Base-by-base conservation (phyloP, 1,140 invertebrate genomes). In the Zaprionus gabonicus region DNA sequence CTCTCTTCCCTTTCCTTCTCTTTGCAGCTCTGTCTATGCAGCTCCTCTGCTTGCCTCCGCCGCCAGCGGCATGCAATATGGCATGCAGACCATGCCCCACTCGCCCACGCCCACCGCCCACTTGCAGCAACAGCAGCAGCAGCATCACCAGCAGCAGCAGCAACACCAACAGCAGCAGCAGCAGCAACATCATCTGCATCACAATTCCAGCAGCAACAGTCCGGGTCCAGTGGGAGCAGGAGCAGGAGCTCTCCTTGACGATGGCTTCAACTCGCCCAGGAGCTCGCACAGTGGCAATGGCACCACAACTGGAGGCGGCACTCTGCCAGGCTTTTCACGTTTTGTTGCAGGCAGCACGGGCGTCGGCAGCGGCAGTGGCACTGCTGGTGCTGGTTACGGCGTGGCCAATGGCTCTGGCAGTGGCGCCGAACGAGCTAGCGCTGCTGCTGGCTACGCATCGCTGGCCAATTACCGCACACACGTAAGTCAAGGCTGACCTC, bases 11-110 rank as follows among this genome's bases (percentile, higher is more conserved):
- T 28, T 41, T 31, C 15, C 17, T 9, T 15, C 4, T 27, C 3
- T 28, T 81, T 81, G 7, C 59, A 93, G 92, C 58, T 93, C 92
- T 23, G 84, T 93, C 6, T 93, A 92, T 71, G 77, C 91, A 23
- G 76, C 81, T 25, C 82, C 91, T 28, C 67, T 86, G 64, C 76
- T 93, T 7, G 78, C 91, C 46, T 80, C 91, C 15, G 70, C 90
- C 1, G 66, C 86, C 56, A 91, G 84, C 68, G 90, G 90, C 44
- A 86, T 93, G 74, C 90, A 83, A 31, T 92, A 92, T 58, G 82
- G 87, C 6, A 90, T 91, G 90, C 78, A 72, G 46, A 34, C 79
- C 34, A 38, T 68, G 20, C 46, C 28, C 78, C 82, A 20, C 88
- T 91, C 71, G 80, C 80, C 31, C 85, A 83, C 53, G 79, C 72